Evolutionary conservation across 2,113 vertebrate species (phyloP).

Genomic region (Hippocampus mohnikei): DNA sequence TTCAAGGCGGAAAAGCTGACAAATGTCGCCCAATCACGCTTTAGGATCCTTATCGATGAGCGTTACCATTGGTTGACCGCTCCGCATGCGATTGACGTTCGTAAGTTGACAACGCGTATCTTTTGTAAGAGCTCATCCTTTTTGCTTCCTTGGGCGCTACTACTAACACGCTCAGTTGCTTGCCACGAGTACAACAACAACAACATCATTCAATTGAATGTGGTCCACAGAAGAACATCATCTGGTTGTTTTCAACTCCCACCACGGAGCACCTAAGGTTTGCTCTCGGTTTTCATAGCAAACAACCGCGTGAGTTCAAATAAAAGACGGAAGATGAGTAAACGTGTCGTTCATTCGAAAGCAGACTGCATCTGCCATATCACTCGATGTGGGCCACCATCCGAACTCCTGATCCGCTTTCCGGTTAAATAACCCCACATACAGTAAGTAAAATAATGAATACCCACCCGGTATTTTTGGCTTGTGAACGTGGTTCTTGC

Average conservation of each 20-base stretch:
- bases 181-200: slow-evolving; percentile 15
- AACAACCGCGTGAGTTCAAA: background rate
- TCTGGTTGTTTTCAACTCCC: background rate
- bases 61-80: slow-evolving; percentile 50
- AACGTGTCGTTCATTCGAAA: slow-evolving; percentile 8
- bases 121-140: too few species aligned
- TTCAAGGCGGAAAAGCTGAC: background rate
- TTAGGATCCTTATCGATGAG: slow-evolving; percentile 14
- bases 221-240: slow-evolving; percentile 12
- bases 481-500: slow-evolving; percentile 23
- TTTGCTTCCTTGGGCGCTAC: background rate
- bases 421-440: background rate
- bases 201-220: slow-evolving; percentile 1
- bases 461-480: slow-evolving; percentile 47
- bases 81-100: slow-evolving; percentile 52
- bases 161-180: background rate
- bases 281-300: background rate
- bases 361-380: slow-evolving; percentile 24
- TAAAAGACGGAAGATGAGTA: background rate
- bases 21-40: slow-evolving; percentile 50
- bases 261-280: too few species aligned
- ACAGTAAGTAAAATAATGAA: slow-evolving; percentile 9
- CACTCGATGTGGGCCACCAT: background rate
- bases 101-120: slow-evolving; percentile 29
- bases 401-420: background rate